A percentile compares a stretch with the other conserved stretches of the same genome.
phyloP scores from a whole-genome alignment of 2,888 invertebrate genomes.

The Tachystola acroxantha region DNA sequence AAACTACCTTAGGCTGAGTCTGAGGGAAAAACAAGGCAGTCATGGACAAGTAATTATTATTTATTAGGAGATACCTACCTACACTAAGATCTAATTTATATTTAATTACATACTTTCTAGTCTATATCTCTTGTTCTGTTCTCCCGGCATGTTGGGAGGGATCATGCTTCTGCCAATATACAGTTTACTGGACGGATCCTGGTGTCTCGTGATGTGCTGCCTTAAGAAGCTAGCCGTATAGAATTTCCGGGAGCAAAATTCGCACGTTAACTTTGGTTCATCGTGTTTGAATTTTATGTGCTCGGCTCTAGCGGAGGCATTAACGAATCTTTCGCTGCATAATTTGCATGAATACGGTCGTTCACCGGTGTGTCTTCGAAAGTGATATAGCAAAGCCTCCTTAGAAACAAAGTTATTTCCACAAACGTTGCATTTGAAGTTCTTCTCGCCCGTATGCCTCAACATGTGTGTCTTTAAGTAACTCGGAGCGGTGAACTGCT shows the following conservation, averaged over 20 bases:
- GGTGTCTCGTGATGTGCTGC: constrained; percentile 55
- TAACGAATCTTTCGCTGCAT: constrained; percentile 60
- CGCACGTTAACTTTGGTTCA: constrained; percentile 56
- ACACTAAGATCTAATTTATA: too few relatives aligned
- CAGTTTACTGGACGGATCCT: constrained; percentile 56
- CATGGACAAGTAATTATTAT: too few relatives aligned
- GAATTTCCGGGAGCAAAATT: constrained; percentile 59
- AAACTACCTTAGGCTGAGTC: too few relatives aligned
- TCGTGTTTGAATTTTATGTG: constrained; percentile 64
- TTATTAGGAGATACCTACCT: too few relatives aligned
- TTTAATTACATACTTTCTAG: constrained; percentile 3
- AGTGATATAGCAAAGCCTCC: constrained; percentile 63
- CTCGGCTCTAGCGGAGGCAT: constrained; percentile 64
- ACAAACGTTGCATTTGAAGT: constrained; percentile 58
- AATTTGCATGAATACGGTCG: constrained; percentile 58
- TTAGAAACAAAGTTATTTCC: constrained; percentile 56
- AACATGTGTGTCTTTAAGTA: constrained; percentile 59
- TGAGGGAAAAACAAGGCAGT: too few relatives aligned
- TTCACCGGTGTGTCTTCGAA: constrained; percentile 63
- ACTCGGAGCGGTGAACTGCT: constrained; percentile 65
- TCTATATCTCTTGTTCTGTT: constrained; percentile 41
- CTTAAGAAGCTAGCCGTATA: constrained; percentile 57
- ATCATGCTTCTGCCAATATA: constrained; percentile 43
- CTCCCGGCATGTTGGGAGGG: constrained; percentile 45
- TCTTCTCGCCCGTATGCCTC: constrained; percentile 63